Conservation (phyloP, 2,888 invertebrate species). For the Chrysolina americana region DNA sequence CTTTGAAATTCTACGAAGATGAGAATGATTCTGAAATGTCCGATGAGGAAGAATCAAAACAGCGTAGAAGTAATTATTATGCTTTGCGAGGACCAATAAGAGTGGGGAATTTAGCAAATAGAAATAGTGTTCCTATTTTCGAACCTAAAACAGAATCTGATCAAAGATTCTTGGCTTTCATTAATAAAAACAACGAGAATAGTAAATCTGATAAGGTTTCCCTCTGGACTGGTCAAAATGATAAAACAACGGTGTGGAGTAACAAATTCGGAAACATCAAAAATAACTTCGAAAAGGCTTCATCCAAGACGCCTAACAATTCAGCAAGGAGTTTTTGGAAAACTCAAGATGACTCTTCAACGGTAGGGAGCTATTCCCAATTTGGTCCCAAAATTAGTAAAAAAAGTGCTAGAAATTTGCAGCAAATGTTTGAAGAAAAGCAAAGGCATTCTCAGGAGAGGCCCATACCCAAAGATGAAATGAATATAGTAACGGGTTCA, state of each 20-base stretch:
- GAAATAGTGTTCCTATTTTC: constrained; percentile 74
- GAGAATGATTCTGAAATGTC: constrained; percentile 67
- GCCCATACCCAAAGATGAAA: constrained; percentile 51
- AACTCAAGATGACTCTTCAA: constrained; percentile 72
- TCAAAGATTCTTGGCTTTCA: constrained; percentile 86
- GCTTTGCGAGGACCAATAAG: constrained; percentile 75
- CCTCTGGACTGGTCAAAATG: constrained; percentile 58
- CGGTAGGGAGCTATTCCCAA: constrained; percentile 59
- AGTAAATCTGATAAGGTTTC: constrained; percentile 43
- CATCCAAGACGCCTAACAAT: constrained; percentile 67
- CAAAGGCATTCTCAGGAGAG: constrained; percentile 52
- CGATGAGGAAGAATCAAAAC: constrained; percentile 62
- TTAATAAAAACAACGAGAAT: constrained; percentile 80
- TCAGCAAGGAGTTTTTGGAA: constrained; percentile 77
- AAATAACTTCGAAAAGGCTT: constrained; percentile 80
- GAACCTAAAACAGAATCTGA: constrained; percentile 89
- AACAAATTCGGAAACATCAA: constrained; percentile 88
- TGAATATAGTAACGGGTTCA: constrained; percentile 31
- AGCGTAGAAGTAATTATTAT: constrained; percentile 66
- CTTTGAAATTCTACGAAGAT: constrained; percentile 70
- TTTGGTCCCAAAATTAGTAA: constrained; percentile 67
- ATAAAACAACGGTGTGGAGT: constrained; percentile 77
- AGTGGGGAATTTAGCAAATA: constrained; percentile 69
- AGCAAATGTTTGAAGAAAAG: constrained; percentile 67
- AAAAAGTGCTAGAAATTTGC: constrained; percentile 64